Evolutionary conservation across 2,113 vertebrate genomes (phyloP).

Genomic region (Forbesichthys papilliferus): DNA sequence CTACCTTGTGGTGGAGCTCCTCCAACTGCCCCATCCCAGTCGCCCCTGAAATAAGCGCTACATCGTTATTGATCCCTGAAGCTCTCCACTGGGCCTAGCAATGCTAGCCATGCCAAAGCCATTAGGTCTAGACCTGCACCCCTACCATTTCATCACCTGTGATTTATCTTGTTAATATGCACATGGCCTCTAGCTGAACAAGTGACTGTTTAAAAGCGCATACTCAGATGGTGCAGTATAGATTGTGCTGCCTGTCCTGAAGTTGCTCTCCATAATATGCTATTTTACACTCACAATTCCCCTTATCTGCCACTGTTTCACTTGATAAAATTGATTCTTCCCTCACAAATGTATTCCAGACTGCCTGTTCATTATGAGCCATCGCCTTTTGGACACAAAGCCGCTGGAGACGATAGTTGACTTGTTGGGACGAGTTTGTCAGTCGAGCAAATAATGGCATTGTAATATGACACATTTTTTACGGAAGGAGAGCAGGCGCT

Average conservation of each 20-base stretch:
- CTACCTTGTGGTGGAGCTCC: constrained; percentile 28
- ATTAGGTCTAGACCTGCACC: constrained; percentile 40
- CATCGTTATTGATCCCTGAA: constrained; percentile 68
- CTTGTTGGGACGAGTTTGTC: constrained; percentile 58
- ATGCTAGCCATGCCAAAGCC: constrained; percentile 39
- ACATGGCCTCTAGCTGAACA: constrained; percentile 31
- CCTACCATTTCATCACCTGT: constrained; percentile 51
- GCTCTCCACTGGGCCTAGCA: constrained; percentile 34
- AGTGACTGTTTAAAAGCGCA: constrained; percentile 22
- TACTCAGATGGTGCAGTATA: constrained; percentile 9
- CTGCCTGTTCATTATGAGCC: constrained; percentile 53
- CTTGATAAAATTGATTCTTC: constrained; percentile 50
- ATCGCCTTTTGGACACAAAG: constrained; percentile 59
- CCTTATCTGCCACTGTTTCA: constrained; percentile 45
- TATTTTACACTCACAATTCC: constrained; percentile 39
- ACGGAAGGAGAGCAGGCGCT: constrained; percentile 61
- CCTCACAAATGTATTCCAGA: constrained; percentile 51
- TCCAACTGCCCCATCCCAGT: constrained; percentile 1
- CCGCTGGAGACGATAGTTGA: constrained; percentile 59
- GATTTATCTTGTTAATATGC: constrained; percentile 66
- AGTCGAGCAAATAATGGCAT: constrained; percentile 59
- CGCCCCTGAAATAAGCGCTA: constrained; percentile 37
- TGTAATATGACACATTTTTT: constrained; percentile 64
- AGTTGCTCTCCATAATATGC: constrained; percentile 29
- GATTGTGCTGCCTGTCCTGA: constrained; percentile 10